These are phyloP conservation scores for Cheilosia variabilis DNA, from an alignment of 2,888 invertebrate genomes.

Conservation along the genomic window DNA sequence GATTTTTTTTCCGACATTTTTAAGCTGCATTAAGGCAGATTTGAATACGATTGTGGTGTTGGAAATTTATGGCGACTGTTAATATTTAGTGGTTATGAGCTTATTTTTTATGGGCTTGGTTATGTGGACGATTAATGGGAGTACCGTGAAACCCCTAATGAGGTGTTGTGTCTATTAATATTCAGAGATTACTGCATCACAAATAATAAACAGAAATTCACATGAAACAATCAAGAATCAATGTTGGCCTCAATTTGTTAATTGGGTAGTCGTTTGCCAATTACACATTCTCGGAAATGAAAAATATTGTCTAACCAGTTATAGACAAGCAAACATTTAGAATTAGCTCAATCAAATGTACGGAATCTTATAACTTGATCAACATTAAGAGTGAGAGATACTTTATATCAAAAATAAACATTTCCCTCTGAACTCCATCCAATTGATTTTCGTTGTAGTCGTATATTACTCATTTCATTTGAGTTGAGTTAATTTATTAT, in stretches of 20 bases:
- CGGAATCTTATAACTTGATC: conserved; percentile 9
- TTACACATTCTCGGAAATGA: conserved; percentile 67
- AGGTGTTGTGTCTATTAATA: no score
- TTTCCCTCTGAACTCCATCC: conserved; percentile 9
- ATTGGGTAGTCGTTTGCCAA: conserved; percentile 67
- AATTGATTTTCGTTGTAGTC: conserved; percentile 39
- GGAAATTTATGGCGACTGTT: conserved; percentile 39
- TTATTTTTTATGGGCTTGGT: conserved; percentile 13
- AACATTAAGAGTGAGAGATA: conserved; percentile 2
- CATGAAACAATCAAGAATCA: conserved; percentile 54
- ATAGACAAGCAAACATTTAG: conserved; percentile 1
- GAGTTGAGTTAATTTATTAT: conserved; percentile 47
- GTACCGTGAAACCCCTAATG: no score
- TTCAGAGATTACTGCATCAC: no score
- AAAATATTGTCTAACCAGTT: conserved; percentile 19
- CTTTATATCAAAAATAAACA: conserved; percentile 10
- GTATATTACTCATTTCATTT: conserved; percentile 30
- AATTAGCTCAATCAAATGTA: conserved; percentile 32
- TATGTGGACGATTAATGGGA: no score
- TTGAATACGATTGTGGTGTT: conserved; percentile 31
- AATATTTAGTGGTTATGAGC: conserved; percentile 30
- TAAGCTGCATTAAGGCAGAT: conserved; percentile 31
- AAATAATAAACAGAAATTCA: conserved; percentile 35
- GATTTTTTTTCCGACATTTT: conserved; percentile 1
- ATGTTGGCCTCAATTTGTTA: conserved; percentile 69